Evolutionary conservation across 2,113 vertebrate species (phyloP).

Genomic region (Ahaetulla prasina): DNA sequence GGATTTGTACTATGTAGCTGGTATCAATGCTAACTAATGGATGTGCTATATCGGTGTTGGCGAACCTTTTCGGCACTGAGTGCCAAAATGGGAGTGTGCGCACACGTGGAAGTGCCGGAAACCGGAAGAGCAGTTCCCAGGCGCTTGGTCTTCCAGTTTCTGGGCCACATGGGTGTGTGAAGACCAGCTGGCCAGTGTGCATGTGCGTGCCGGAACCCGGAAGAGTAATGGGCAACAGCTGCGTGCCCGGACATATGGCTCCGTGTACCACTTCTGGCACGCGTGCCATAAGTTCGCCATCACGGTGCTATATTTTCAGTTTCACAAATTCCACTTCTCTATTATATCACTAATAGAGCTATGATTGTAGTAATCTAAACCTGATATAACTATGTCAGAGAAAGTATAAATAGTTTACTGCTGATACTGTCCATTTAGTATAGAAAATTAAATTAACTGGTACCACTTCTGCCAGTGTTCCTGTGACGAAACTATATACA

Average conservation of each 20-base stretch:
- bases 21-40: not conserved
- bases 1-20: not conserved
- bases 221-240: no score
- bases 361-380: not conserved
- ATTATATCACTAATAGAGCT: not conserved
- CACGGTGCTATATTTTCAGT: not conserved
- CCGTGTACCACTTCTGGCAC: no score
- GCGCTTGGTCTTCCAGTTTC: no score
- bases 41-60: not conserved
- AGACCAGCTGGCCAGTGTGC: no score
- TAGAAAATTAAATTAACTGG: not conserved
- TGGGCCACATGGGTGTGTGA: rapidly evolving
- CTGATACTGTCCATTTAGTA: not conserved
- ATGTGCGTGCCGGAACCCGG: no score
- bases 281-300: no score
- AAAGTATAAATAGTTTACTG: not conserved
- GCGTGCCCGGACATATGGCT: no score
- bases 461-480: not conserved
- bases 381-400: not conserved
- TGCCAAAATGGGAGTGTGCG: no score
- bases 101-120: no score
- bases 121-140: no score
- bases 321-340: not conserved
- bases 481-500: not conserved
- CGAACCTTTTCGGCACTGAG: no score